These are phyloP conservation scores for Amniataba percoides DNA, from an alignment of 2,797 vertebrate genomes.

Conservation along the genomic window DNA sequence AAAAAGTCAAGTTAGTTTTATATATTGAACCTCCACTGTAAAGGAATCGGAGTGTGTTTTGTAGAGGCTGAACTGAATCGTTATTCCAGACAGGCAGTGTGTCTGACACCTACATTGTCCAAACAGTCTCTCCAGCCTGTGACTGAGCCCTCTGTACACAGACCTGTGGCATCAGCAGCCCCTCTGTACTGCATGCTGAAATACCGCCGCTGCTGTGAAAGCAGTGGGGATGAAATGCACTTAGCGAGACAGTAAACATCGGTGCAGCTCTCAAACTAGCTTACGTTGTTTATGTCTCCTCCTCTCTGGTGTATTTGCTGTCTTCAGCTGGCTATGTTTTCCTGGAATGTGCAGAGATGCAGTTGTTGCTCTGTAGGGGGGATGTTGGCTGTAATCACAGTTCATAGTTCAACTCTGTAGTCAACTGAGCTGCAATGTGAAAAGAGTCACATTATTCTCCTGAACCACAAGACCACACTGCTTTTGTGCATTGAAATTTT, in stretches of 20 bases:
- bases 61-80: conserved; percentile 65
- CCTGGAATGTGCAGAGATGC: conserved; percentile 77
- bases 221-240: conserved; percentile 71
- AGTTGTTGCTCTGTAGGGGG: conserved; percentile 66
- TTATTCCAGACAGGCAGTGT: conserved; percentile 77
- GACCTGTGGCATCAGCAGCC: conserved; percentile 75
- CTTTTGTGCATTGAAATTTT: conserved; percentile 5
- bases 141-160: conserved; percentile 80
- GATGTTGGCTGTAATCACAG: conserved; percentile 70
- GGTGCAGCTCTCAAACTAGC: conserved; percentile 65
- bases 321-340: conserved; percentile 71
- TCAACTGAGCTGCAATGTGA: conserved; percentile 33
- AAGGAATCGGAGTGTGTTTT: conserved; percentile 55
- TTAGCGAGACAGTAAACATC: conserved; percentile 78
- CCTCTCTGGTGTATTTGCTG: conserved; percentile 72
- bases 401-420: conserved; percentile 67
- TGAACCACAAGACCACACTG: background rate
- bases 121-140: conserved; percentile 76
- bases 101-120: conserved; percentile 82
- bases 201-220: conserved; percentile 64
- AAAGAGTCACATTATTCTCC: conserved; percentile 42
- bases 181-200: conserved; percentile 68
- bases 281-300: conserved; percentile 73
- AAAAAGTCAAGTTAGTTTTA: conserved; percentile 53
- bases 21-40: conserved; percentile 33